Conservation (phyloP, 2,888 invertebrate genomes). For the Ecliptopera silaceata region DNA sequence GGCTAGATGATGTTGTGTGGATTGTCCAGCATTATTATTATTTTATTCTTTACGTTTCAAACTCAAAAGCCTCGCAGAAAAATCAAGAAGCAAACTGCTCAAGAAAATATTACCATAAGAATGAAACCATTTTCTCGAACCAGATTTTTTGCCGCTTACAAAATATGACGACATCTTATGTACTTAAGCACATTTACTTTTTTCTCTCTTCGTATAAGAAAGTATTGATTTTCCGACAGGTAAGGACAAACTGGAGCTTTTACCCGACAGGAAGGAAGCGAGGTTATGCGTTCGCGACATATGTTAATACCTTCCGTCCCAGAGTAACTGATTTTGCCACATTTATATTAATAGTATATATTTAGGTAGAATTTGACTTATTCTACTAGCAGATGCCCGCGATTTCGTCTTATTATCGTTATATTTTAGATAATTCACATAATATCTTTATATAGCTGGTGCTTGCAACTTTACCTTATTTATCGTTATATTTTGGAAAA, state of each 20-base stretch:
- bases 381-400: no score
- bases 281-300: constrained; percentile 20
- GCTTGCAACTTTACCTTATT: no score
- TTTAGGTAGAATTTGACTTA: not conserved
- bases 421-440: no score
- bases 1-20: no score
- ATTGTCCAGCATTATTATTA: no score
- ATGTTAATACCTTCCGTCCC: constrained; percentile 19
- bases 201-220: constrained; percentile 15
- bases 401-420: no score
- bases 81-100: no score
- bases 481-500: no score
- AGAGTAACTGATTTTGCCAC: constrained; percentile 7
- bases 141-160: not conserved
- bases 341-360: constrained; percentile 4
- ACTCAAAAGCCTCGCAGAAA: no score
- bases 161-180: not conserved
- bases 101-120: no score
- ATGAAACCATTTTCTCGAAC: not conserved
- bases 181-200: constrained; percentile 3
- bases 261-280: constrained; percentile 32
- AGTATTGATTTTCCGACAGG: constrained; percentile 27
- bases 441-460: no score
- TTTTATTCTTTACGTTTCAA: no score
- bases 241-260: constrained; percentile 23